phyloP scores from a whole-genome alignment of 2,113 vertebrate species.

The Tamias sibiricus region DNA sequence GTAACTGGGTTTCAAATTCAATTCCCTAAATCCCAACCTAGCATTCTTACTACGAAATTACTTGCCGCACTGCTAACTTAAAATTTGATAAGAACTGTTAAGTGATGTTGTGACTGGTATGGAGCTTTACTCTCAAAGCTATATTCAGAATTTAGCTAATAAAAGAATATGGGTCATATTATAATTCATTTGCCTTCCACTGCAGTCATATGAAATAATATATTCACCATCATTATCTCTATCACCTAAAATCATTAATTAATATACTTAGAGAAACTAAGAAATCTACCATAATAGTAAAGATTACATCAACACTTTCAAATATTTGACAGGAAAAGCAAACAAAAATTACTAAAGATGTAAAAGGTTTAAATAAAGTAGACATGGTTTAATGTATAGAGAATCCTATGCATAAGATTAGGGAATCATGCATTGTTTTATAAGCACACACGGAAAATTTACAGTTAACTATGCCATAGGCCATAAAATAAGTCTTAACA shows the following conservation, averaged over 20 bases:
- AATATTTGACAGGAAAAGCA: neutral
- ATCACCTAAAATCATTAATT: neutral
- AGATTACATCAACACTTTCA: neutral
- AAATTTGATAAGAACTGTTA: neutral
- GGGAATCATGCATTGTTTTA: neutral
- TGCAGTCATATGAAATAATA: neutral
- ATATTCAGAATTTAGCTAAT: neutral
- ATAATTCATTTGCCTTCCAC: neutral
- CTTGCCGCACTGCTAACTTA: neutral
- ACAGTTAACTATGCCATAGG: neutral
- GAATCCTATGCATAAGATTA: neutral
- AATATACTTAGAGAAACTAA: neutral
- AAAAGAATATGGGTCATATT: neutral
- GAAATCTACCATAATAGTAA: neutral
- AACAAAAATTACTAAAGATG: neutral
- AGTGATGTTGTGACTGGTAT: neutral
- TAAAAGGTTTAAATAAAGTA: neutral
- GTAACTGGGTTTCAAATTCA: neutral
- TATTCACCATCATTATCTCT: neutral
- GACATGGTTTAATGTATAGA: neutral
- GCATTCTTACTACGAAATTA: neutral
- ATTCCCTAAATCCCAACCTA: neutral
- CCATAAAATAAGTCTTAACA: neutral
- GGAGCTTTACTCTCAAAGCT: neutral
- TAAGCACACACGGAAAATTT: neutral